A percentile compares a stretch with the other conserved stretches of the same genome.
Evolutionary conservation across 2,797 vertebrate species (phyloP).

Genomic region (Alcedo quadribrachys): DNA sequence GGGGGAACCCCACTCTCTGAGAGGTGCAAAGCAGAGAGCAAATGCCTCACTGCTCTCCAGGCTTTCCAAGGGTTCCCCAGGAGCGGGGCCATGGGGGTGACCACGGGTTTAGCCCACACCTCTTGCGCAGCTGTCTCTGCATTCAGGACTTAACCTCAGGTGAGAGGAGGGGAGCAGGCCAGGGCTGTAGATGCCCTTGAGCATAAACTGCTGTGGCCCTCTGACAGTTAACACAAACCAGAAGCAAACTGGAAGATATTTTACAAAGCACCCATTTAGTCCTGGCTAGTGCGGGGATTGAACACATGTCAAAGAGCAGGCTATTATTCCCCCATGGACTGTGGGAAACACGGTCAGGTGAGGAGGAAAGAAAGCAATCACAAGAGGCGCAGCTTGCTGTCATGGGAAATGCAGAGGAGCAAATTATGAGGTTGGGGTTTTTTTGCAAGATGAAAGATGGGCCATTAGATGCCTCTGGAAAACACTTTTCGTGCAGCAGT

Average conservation of each 20-base stretch:
- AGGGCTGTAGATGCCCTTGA: not conserved
- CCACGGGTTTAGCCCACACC: accelerated
- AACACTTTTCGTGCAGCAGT: constrained; percentile 36
- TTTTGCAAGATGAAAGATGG: constrained; percentile 28
- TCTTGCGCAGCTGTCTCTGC: not conserved
- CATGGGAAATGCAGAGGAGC: not conserved
- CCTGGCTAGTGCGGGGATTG: not conserved
- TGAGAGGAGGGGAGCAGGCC: not conserved
- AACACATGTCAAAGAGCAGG: accelerated
- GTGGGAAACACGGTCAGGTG: not conserved
- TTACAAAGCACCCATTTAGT: not conserved
- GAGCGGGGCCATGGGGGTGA: not conserved
- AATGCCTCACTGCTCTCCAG: not conserved
- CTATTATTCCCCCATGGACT: not conserved
- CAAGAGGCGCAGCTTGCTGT: not conserved
- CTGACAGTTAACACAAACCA: constrained; percentile 4
- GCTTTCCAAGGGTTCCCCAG: not conserved
- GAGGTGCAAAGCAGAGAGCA: not conserved
- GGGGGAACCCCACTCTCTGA: not conserved
- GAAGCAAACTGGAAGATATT: not conserved
- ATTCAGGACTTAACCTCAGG: not conserved
- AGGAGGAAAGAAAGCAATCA: constrained; percentile 8
- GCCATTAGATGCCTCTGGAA: constrained; percentile 43
- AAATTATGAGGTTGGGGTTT: not conserved
- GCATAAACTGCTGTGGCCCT: not conserved